These are phyloP conservation scores for Germaria angustata DNA, from an alignment of 2,888 invertebrate genomes.

Conservation along the genomic window DNA sequence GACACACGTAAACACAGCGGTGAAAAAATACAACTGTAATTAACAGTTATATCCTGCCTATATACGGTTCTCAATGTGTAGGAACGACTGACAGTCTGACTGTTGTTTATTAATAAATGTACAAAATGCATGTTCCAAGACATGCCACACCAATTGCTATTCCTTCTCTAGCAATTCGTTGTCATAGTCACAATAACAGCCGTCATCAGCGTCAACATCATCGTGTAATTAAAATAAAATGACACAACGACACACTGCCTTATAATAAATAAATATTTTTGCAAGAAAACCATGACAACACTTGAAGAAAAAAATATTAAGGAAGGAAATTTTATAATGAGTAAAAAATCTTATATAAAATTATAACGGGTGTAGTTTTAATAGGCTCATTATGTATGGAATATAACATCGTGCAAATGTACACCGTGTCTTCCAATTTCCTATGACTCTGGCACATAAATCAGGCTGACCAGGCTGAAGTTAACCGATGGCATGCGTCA, in stretches of 20 bases:
- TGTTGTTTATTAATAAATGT: slow-evolving; percentile 40
- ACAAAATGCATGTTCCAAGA: slow-evolving; percentile 26
- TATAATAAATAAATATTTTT: slow-evolving; percentile 52
- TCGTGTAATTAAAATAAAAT: slow-evolving; percentile 66
- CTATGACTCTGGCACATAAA: no score
- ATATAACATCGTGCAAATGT: no score
- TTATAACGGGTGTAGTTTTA: no score
- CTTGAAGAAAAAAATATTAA: background rate
- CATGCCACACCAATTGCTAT: slow-evolving; percentile 15
- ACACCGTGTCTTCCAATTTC: no score
- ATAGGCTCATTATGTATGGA: no score
- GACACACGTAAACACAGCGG: slow-evolving; percentile 20
- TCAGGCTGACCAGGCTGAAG: no score
- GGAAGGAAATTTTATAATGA: background rate
- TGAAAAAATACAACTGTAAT: slow-evolving; percentile 51
- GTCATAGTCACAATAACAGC: slow-evolving; percentile 64
- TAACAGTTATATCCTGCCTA: slow-evolving; percentile 65
- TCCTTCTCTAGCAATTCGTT: slow-evolving; percentile 27
- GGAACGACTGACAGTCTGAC: background rate
- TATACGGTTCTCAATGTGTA: slow-evolving; percentile 3
- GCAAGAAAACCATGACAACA: slow-evolving; percentile 48
- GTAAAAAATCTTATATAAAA: no score
- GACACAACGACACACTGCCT: slow-evolving; percentile 52
- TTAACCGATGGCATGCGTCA: no score
- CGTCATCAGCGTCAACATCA: slow-evolving; percentile 63